These are phyloP conservation scores for Prunella himalayana DNA, from an alignment of 2,113 vertebrate species.

Conservation along the genomic window DNA sequence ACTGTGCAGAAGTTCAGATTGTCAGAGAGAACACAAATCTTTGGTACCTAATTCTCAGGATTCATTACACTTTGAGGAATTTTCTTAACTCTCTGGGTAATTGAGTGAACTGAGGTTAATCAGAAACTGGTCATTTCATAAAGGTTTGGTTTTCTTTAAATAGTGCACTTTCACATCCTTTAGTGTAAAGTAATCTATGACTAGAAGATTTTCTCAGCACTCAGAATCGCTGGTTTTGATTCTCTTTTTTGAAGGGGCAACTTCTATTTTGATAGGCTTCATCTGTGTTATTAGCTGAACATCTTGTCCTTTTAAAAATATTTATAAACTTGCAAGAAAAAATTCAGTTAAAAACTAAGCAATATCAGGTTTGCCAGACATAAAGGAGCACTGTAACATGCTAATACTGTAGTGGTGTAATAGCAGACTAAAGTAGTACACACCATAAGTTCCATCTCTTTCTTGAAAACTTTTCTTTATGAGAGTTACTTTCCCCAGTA, in stretches of 20 bases:
- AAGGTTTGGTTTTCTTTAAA: background rate
- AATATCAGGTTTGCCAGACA: background rate
- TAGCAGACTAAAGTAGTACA: background rate
- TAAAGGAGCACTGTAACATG: background rate
- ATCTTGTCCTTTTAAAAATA: background rate
- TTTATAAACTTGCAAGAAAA: background rate
- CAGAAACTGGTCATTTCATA: background rate
- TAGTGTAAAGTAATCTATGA: background rate
- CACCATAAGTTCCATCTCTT: background rate
- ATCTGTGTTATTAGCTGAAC: background rate
- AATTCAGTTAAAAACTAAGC: background rate
- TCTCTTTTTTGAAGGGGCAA: background rate
- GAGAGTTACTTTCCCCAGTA: background rate
- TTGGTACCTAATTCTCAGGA: background rate
- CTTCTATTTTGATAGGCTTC: background rate
- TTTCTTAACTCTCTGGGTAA: background rate
- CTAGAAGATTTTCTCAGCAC: background rate
- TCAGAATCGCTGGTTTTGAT: background rate
- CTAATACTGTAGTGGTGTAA: background rate
- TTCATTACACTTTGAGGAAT: background rate
- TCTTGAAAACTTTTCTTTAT: background rate
- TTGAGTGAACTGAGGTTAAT: background rate
- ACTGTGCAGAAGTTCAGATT: background rate
- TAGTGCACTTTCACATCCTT: background rate
- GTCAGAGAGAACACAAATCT: background rate